Evolutionary conservation across 2,797 vertebrate genomes (phyloP).

Genomic region (Vireo griseus): DNA sequence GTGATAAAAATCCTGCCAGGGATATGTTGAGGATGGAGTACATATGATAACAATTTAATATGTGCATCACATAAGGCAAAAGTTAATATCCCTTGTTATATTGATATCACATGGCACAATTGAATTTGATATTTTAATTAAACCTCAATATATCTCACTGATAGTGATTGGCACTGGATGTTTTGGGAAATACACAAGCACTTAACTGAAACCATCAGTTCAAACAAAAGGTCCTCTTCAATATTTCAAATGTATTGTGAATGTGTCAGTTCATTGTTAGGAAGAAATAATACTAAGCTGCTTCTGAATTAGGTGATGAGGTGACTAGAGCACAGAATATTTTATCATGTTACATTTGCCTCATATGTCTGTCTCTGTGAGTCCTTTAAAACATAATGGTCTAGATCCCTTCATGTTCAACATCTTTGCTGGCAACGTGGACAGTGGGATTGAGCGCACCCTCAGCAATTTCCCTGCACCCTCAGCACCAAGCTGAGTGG

Average conservation of each 20-base stretch:
- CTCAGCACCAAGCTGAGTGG: not conserved
- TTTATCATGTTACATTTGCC: not conserved
- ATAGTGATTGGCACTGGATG: not conserved
- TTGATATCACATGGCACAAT: not conserved
- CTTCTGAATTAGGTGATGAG: not conserved
- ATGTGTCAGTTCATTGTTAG: not conserved
- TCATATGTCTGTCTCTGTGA: not conserved
- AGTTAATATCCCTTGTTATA: not conserved
- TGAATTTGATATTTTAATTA: slow-evolving; percentile 37
- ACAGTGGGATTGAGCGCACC: not conserved
- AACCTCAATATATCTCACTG: not conserved
- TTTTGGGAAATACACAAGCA: not conserved
- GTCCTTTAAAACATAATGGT: not conserved
- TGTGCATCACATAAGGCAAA: not conserved
- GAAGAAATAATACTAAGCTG: not conserved
- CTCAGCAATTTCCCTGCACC: not conserved
- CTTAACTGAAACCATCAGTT: not conserved
- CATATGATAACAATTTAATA: slow-evolving; percentile 35
- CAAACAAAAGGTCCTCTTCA: not conserved
- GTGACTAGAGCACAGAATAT: not conserved
- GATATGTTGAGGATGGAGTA: not conserved
- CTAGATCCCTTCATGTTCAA: not conserved
- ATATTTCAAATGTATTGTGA: not conserved
- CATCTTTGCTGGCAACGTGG: not conserved
- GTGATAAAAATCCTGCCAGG: not conserved